Evolutionary conservation across 2,113 vertebrate genomes (phyloP), one percentile per base, ranked within the genome.

Genomic region (Rhegmatorhina hoffmannsi): DNA sequence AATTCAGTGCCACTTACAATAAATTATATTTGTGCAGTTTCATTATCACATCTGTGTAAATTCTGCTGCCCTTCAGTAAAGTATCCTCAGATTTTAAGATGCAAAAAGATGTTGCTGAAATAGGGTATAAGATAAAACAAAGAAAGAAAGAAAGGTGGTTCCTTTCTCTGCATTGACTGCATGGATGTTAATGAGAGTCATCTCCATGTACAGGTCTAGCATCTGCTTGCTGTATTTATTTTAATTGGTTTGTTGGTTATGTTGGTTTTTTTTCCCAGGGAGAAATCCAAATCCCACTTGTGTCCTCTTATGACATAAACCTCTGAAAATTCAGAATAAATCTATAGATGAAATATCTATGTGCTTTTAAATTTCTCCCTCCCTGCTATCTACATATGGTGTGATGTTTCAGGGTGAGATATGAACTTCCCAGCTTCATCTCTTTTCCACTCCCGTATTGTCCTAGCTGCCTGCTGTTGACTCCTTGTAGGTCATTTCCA

Each of bases 401-500:
- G 64, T 13, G 53, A 94, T 81, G 77, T 60, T 96, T 84, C 49
- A 58, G 67, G 28, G 36, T 50, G 66, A 96, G 89, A 84, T 25
- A 44, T 7, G 24, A 93, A 95, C 84, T 95, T 95, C 72, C 8
- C 90, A 78, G 85, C 79, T 95, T 84, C 82, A 87, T 90, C 76
- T 87, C 87, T 94, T 84, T 88, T 56, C 63, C 43, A 7, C 60
- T 93, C 83, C 63, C 3, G 7, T 87, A 56, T 6, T 40, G 47
- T 91, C 90, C 83, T 91, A 34, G 68, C 92, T 90, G 80, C 81
- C 95, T 94, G 95, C 94, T 86, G 87, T 74, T 90, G 92, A 81
- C 84, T 96, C 77, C 96, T 96, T 92, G 86, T 92, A 95, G 96
- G 94, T 96, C 92, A 70, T 95, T 95, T 89, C 62, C 55, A 95